These are phyloP conservation scores for Eptatretus atami DNA, from an alignment of 2,797 vertebrate species.

Conservation along the genomic window DNA sequence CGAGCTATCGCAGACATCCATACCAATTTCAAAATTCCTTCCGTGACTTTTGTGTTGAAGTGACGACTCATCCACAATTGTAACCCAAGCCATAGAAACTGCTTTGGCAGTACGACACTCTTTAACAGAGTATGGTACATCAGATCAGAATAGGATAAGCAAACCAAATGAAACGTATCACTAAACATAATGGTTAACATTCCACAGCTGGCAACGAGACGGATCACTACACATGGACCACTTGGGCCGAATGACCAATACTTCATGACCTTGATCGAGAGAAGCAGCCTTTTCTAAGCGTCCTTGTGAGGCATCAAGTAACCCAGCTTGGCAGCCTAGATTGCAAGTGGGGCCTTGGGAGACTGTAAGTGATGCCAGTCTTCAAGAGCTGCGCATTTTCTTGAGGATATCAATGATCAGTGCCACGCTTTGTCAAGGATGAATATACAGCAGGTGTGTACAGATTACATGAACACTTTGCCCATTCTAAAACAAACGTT, in stretches of 20 bases:
- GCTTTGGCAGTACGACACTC: too few species aligned
- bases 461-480: too few species aligned
- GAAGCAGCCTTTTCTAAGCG: conserved; percentile 27
- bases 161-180: too few species aligned
- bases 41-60: too few species aligned
- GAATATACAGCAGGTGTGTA: conserved; percentile 66
- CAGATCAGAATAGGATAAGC: too few species aligned
- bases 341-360: neutral
- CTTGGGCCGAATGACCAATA: conserved; percentile 37
- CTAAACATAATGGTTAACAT: neutral
- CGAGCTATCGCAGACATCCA: too few species aligned
- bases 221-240: conserved; percentile 49
- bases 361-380: conserved; percentile 29
- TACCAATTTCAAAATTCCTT: too few species aligned
- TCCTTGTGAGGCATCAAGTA: conserved; percentile 77
- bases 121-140: too few species aligned
- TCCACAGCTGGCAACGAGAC: conserved; percentile 33
- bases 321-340: conserved; percentile 44
- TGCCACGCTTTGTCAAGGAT: conserved; percentile 44
- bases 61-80: too few species aligned
- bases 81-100: too few species aligned
- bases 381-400: conserved; percentile 54
- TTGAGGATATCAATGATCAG: conserved; percentile 90
- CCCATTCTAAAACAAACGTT: too few species aligned
- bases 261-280: conserved; percentile 52